Percentiles rank a stretch among this genome's conserved stretches.
Conservation (phyloP, 2,113 vertebrate genomes). For the Eurypyga helias region DNA sequence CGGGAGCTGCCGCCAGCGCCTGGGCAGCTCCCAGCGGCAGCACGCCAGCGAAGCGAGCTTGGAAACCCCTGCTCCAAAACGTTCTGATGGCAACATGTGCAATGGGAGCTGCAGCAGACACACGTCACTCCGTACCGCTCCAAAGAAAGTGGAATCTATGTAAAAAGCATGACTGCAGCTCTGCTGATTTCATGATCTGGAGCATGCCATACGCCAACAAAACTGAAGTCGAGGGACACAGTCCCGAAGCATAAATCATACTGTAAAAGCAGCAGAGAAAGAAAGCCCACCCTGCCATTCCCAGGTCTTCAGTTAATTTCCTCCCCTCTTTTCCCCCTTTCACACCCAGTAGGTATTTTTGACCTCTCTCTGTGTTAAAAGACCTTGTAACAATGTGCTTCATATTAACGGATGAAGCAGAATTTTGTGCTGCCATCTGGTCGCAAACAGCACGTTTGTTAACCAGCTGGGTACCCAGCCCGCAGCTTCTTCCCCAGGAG, state of each 20-base stretch:
- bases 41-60: neutral
- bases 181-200: conserved; percentile 1
- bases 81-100: neutral
- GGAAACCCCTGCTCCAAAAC: conserved; percentile 46
- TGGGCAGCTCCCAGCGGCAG: neutral
- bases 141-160: conserved; percentile 21
- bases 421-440: neutral
- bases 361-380: conserved; percentile 54
- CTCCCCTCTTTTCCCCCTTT: neutral
- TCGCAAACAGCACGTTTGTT: neutral
- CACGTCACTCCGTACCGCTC: neutral
- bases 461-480: neutral
- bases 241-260: conserved; percentile 37
- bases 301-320: neutral
- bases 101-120: conserved; percentile 13
- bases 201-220: conserved; percentile 36
- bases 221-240: conserved; percentile 32
- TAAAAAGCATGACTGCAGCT: conserved; percentile 61
- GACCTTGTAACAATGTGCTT: neutral
- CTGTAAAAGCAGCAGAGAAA: conserved; percentile 51
- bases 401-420: neutral
- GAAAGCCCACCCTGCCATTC: conserved; percentile 34
- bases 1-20: neutral
- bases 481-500: neutral
- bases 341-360: neutral